Conservation (phyloP, 2,888 invertebrate species). For the Scelioninae gen. 2 region DNA sequence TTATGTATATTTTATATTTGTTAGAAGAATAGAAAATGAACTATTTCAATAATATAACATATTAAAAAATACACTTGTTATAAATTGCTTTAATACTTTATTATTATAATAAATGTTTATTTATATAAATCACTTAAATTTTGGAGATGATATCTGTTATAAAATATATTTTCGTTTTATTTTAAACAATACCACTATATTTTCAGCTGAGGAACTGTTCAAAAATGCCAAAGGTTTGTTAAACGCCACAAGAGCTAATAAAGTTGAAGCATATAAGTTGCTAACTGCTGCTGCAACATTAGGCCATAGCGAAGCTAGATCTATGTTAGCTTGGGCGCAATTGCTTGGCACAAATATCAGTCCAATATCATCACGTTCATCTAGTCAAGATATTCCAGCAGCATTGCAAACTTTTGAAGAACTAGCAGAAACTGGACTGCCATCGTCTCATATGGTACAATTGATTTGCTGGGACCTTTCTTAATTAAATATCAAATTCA, state of each 20-base stretch:
- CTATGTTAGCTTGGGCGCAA: slow-evolving; percentile 91
- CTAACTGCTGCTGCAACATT: slow-evolving; percentile 87
- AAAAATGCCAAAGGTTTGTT: slow-evolving; percentile 83
- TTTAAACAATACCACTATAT: no score
- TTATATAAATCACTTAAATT: no score
- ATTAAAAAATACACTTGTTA: no score
- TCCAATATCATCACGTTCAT: slow-evolving; percentile 63
- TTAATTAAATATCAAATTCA: no score
- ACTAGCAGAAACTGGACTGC: slow-evolving; percentile 85
- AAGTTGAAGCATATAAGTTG: slow-evolving; percentile 84
- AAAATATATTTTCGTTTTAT: no score
- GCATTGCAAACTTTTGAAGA: slow-evolving; percentile 87
- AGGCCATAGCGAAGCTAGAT: slow-evolving; percentile 88
- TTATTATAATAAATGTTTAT: no score
- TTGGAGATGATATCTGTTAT: no score
- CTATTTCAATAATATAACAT: no score
- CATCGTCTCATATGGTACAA: slow-evolving; percentile 95
- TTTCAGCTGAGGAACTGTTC: slow-evolving; percentile 84
- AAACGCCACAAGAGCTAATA: slow-evolving; percentile 84
- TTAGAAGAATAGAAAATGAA: no score
- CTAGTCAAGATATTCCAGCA: slow-evolving; percentile 83
- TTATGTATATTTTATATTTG: no score
- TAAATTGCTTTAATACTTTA: no score
- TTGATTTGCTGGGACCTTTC: no score
- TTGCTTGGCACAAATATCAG: slow-evolving; percentile 87